Evolutionary conservation across 2,888 invertebrate genomes (phyloP).

Genomic region (Patella caerulea): DNA sequence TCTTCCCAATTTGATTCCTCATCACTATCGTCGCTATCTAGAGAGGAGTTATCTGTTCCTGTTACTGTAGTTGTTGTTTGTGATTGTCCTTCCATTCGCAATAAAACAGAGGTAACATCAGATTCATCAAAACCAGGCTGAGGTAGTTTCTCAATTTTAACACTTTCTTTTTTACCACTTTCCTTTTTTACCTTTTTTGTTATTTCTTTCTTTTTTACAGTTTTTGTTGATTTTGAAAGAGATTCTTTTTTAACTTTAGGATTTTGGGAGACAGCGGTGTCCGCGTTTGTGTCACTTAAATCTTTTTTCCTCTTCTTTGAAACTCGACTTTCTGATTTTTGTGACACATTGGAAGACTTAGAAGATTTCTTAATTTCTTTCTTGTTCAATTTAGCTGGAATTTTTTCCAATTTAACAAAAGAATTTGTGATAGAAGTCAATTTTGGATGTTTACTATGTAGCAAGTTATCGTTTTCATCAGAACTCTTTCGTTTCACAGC

Average conservation of each 20-base stretch:
- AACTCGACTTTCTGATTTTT: neutral
- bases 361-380: neutral
- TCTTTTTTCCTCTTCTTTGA: neutral
- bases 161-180: conserved; percentile 4
- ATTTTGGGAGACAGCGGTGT: neutral
- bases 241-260: conserved; percentile 9
- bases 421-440: neutral
- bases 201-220: neutral
- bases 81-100: conserved; percentile 47
- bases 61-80: conserved; percentile 19
- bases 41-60: conserved; percentile 20
- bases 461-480: neutral
- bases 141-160: neutral
- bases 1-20: conserved; percentile 80
- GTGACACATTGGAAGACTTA: neutral
- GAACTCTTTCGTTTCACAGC: neutral
- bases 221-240: neutral
- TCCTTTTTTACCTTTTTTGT: neutral
- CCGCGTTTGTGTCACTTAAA: neutral
- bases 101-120: conserved; percentile 46
- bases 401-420: neutral
- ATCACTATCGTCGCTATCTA: conserved; percentile 28
- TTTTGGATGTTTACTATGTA: neutral
- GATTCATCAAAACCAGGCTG: conserved; percentile 32
- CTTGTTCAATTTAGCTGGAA: neutral